Evolutionary conservation across 2,113 vertebrate species (phyloP), one percentile per base, ranked within the genome.

Genomic region (Oncorhynchus mykiss): DNA sequence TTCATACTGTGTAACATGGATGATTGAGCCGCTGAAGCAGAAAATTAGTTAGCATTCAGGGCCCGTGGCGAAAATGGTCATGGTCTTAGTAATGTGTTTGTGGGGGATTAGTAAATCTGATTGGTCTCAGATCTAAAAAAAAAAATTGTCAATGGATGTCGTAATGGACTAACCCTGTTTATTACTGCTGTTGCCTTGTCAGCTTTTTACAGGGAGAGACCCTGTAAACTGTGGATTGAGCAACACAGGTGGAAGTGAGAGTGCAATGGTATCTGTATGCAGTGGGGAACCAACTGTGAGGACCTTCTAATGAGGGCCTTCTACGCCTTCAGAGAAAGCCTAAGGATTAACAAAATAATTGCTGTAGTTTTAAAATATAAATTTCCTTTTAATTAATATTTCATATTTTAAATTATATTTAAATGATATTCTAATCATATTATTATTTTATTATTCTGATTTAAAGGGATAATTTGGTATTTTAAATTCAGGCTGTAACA

Each of bases 1-100:
- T 90, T 88, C 80, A 82, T 85, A 89, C 81, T 72, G 74, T 79
- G 75, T 77, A 78, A 84, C 74, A 25, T 74, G 83, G 71, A 81
- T 81, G 82, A 83, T 84, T 85, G 80, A 78, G 82, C 67, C 74
- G 25, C 68, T 57, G 84, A 75, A 86, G 54, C 5, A 62, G 77
- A 75, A 88, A 85, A 90, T 76, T 66, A 79, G 73, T 84, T 80
- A 71, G 74, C 76, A 78, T 84, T 80, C 73, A 76, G 71, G 66
- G 71, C 76, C 24, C 31, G 48, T 73, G 70, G 71, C 81, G 78
- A 25, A 77, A 80, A 74, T 31, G 24, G 72, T 69, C 79, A 82
- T 80, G 78, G 77, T 78, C 86, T 81, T 82, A 78, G 82, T 78
- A 81, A 66, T 77, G 77, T 71, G 75, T 87, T 67, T 79, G 77